These are phyloP conservation scores for Chionomys nivalis DNA, from an alignment of 2,113 vertebrate species.

Conservation along the genomic window DNA sequence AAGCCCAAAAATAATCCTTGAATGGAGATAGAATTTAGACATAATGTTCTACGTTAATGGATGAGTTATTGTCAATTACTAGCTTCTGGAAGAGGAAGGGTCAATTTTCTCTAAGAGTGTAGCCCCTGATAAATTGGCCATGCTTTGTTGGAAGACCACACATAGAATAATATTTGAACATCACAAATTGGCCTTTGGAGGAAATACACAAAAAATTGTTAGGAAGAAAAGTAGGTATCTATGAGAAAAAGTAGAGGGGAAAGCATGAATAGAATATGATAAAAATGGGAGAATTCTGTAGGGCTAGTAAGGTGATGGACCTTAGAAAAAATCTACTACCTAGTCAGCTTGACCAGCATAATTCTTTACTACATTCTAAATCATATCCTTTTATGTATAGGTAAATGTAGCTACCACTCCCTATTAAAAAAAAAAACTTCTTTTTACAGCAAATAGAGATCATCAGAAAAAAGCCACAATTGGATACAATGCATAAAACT, in stretches of 20 bases:
- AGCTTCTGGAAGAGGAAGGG: neutral
- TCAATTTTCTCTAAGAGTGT: neutral
- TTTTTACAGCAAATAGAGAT: neutral
- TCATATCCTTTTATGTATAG: too few relatives aligned
- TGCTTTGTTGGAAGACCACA: too few relatives aligned
- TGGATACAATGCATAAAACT: neutral
- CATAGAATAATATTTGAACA: neutral
- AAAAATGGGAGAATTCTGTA: too few relatives aligned
- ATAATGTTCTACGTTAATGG: neutral
- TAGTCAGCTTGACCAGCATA: too few relatives aligned
- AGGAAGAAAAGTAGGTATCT: neutral
- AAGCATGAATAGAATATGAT: too few relatives aligned
- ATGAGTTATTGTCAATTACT: neutral
- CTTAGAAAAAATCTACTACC: too few relatives aligned
- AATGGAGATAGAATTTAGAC: neutral
- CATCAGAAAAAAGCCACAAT: neutral
- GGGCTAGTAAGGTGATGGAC: too few relatives aligned
- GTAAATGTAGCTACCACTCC: neutral
- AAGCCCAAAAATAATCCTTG: neutral
- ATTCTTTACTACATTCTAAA: too few relatives aligned
- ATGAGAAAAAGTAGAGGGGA: too few relatives aligned
- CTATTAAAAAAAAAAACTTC: neutral
- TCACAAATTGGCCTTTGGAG: neutral
- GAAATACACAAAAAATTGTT: neutral
- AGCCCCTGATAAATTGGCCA: neutral